Conservation (phyloP, 2,797 vertebrate species). For the Chloroceryle amazona region DNA sequence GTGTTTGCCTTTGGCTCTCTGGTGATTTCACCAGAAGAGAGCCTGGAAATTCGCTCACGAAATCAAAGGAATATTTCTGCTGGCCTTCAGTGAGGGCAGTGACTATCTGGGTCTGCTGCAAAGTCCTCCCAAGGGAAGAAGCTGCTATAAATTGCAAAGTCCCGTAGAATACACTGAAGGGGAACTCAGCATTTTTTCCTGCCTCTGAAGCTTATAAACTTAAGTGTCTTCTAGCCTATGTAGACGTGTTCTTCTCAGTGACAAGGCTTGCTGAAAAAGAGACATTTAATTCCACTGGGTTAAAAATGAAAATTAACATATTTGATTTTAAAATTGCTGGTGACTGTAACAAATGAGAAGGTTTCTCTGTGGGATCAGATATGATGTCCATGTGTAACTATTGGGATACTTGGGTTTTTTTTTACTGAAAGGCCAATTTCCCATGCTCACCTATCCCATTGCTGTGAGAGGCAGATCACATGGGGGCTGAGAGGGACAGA, state of each 20-base stretch:
- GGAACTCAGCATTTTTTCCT: neutral
- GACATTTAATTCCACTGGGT: neutral
- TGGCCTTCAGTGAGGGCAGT: neutral
- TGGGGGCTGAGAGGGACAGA: neutral
- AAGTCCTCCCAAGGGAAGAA: neutral
- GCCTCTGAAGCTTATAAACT: neutral
- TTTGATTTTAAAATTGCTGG: neutral
- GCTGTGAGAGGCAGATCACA: neutral
- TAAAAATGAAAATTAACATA: neutral
- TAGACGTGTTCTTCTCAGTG: neutral
- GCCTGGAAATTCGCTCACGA: neutral
- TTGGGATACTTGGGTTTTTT: neutral
- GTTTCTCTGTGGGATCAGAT: neutral
- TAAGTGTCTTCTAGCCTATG: neutral
- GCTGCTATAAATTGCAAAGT: neutral
- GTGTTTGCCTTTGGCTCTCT: neutral
- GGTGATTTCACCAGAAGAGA: neutral
- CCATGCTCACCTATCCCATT: rapidly evolving
- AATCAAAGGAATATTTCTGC: neutral
- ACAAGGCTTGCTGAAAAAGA: neutral
- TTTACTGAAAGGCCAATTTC: neutral
- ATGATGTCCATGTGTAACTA: neutral
- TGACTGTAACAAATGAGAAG: neutral
- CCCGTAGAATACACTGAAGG: neutral
- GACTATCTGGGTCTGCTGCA: neutral